Base-by-base conservation (phyloP, 2,113 vertebrate genomes). In the Grammomys surdaster region DNA sequence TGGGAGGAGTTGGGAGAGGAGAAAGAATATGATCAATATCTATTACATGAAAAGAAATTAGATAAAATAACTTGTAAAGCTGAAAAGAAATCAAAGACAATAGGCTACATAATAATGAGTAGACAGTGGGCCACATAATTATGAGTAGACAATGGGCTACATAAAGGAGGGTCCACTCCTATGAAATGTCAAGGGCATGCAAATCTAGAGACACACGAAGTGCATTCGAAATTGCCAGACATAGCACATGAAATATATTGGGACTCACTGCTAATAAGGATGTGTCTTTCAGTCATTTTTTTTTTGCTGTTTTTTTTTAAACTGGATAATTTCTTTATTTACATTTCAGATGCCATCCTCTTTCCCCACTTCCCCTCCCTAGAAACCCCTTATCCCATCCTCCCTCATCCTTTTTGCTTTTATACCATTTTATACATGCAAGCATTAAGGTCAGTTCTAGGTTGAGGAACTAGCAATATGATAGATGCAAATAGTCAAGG, bases 61-160 rank as follows among this genome's bases (percentile, higher is more conserved):
- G 22, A 16, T 43, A 82, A 60, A 60, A 82, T 60, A 67, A 33
- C 19, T 31, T 51, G 7, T 91, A 77, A 51, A 70, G 10, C 63
- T 56, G 46, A 58, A 95, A 95, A 84, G 33, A 96, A 89, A 56
- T 6, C 5, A 91, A 56, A 89, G 17, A 75, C 19, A 80, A 56
- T 20, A 67, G 17, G 26, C 24, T 11, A 76, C 36, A 69, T 69
- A 46, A 69, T 46, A 2, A 36, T 63, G 13, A 63, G 60, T 63
- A 63, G 58, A 20, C 58, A 60, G 58, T 60, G 19, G 58, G 58
- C 58, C 16, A 60, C 58, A 20, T 60, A 22, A 20, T 60, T 17
- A 36, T 31, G 13, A 90, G 73, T 67, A 76, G 43, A 31, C 22
- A 24, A 90, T 16, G 67, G 20, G 43, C 31, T 5, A 76, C 36